Conservation (phyloP, 2,113 vertebrate genomes). For the Daubentonia madagascariensis region DNA sequence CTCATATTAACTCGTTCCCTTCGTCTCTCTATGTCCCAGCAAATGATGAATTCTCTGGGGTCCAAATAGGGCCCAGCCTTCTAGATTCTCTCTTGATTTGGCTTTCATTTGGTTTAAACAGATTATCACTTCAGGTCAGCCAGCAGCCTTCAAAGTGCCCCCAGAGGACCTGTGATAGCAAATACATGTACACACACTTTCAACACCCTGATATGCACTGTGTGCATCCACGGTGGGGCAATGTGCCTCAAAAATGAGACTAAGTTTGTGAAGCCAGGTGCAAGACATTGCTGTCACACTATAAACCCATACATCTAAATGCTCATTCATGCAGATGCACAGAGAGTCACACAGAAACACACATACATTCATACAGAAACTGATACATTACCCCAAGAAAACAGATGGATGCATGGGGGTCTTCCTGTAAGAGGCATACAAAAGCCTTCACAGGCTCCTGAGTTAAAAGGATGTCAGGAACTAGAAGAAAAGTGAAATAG, state of each 20-base stretch:
- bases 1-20: neutral
- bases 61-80: neutral
- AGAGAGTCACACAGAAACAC: neutral
- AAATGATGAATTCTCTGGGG: neutral
- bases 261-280: neutral
- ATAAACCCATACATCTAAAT: neutral
- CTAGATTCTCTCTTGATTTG: neutral
- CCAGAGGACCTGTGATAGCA: rapidly evolving
- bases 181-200: no score
- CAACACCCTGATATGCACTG: neutral
- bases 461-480: neutral
- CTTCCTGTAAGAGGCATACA: neutral
- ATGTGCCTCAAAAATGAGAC: neutral
- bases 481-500: neutral
- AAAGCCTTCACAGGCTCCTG: neutral
- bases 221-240: rapidly evolving
- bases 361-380: neutral
- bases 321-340: neutral
- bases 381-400: neutral
- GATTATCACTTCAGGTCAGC: neutral
- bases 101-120: neutral
- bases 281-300: neutral
- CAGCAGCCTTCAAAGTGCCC: neutral
- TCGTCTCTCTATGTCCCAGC: neutral
- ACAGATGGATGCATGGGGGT: neutral